Base-by-base conservation (phyloP, 2,797 vertebrate species). In the Nyctibius grandis region DNA sequence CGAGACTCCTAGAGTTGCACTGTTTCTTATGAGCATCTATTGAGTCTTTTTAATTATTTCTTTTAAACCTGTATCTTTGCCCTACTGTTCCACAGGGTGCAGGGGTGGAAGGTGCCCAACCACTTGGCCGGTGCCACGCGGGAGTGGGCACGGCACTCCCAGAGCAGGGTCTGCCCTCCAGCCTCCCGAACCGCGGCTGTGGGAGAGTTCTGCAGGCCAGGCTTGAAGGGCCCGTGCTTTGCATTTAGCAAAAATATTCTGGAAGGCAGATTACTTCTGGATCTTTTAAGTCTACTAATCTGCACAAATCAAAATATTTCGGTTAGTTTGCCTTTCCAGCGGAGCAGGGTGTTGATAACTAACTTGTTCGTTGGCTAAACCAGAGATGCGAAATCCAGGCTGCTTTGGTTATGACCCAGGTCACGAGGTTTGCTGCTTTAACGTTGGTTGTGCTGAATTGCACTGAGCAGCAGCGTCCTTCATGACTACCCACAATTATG, bases 1-100 rank as follows among this genome's bases (percentile, higher is more conserved):
- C 0, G 3, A 63, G 12, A 2, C 20, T 57, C 1, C 20, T 18
- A 2, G 19, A 40, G 34, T 11, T 20, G 0, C 8, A 0, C 9
- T 2, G 20, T 12, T 12, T 2, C 0, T 31, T 9, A 6, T 4
- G 20, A 8, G 44, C 15, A 3, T 11, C 25, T 9, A 11, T 42
- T 1, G 1, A 44, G 56, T 10, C 33, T 21, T 26, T 31, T 4
- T 12, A n/a, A n/a, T n/a, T n/a, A n/a, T n/a, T n/a, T n/a, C n/a
- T 21, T 21, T 40, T 9, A 9, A 9, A 11, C 29, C 29, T 56
- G 48, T 9, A 0, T 19, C 38, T 53, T 20, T 77, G 40, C 8
- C 28, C 12, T 36, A 22, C 15, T 51, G 54, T 54, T 20, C 50
- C 25, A 4, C 0, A 1, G 23, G 44, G 29, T 16, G 21, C 5